Base-by-base conservation (phyloP, 2,113 vertebrate species). In the Thalassoma bifasciatum region DNA sequence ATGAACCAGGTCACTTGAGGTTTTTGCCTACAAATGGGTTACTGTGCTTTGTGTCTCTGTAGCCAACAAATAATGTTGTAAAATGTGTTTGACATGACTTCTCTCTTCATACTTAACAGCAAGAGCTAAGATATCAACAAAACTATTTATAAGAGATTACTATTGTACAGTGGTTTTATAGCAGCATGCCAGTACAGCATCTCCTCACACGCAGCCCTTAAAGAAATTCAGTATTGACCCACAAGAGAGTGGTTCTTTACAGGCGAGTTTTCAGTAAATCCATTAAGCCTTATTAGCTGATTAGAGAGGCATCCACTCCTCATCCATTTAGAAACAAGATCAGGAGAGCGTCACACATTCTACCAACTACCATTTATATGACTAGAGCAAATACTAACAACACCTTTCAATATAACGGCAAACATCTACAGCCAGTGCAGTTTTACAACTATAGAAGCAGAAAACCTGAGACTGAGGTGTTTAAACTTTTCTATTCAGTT, bases 1-100 rank as follows among this genome's bases (percentile, higher is more conserved):
- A 59, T 12, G 16, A 86, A 89, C 42, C 72, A 46, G 76, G 79
- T 79, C 79, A 74, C 60, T 54, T 4, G 38, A 53, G 40, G 16
- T 57, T 75, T 51, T 30, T 21, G 13, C 53, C 42, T 14, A 10
- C 0, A 75, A 73, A 57, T 72, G 50, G 58, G 72, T 63, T 70
- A 50, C 49, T 19, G 30, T 30, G 30, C 30, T 49, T 53, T 50
- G 47, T 53, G 44, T 73, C 21, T 72, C 65, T 72, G 26, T 17
- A 2, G 49, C 24, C 70, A n/a, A 49, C 38, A 81, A 83, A 73
- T 58, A 75, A 37, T 34, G 14, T 1, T 22, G 6, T 42, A 52
- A 13, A 47, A 38, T 2, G 21, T 56, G 66, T 72, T 67, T 60
- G 23, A 30, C 30, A 30, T 30, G 30, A 30, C 30, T 30, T 30